Base-by-base conservation (phyloP, 2,113 vertebrate genomes). In the Ranitomeya imitator region DNA sequence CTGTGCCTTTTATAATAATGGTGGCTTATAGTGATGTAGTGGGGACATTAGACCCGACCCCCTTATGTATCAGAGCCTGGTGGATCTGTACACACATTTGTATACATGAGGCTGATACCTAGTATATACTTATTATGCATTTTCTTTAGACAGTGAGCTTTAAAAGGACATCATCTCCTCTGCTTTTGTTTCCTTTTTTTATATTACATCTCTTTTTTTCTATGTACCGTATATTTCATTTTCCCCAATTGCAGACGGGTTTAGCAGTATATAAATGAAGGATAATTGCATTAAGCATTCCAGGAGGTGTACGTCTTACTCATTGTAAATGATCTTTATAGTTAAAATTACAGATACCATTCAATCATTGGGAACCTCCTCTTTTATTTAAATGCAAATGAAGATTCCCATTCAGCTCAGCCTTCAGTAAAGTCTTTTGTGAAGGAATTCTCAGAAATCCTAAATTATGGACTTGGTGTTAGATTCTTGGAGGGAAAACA, bases 281-380 rank as follows among this genome's bases (percentile, higher is more conserved):
- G 73, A 18, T 76, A 76, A 76, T 76, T 76, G 45, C 73, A 52
- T 52, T 76, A 76, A 15, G 73, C 73, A 21, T 76, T 76, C 37
- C 73, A 18, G 37, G 73, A 76, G 73, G 73, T 76, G 18, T 31
- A 21, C 31, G 2, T 9, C 71, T 45, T 14, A 51, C 16, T 74
- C 71, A 51, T 21, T 76, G 73, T 76, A 76, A 76, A 76, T 76
- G 73, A 76, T 76, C 73, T 52, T 51, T 76, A 51, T 18, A 76
- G 73, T 76, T 76, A 76, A 51, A 76, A 76, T 76, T 76, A 76
- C 73, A 51, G 73, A 76, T 52, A 76, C 45, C 73, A 21, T 76
- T 52, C 73, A 51, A 76, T 76, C 73, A 76, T 18, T 5, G 8
- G 21, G 73, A 52, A 76, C 45, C 73, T 51, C 73, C 37, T 51